Evolutionary conservation across 1,140 invertebrate species (phyloP), one percentile per base, ranked within the genome.

Genomic region (Panagrolaimus sp.): DNA sequence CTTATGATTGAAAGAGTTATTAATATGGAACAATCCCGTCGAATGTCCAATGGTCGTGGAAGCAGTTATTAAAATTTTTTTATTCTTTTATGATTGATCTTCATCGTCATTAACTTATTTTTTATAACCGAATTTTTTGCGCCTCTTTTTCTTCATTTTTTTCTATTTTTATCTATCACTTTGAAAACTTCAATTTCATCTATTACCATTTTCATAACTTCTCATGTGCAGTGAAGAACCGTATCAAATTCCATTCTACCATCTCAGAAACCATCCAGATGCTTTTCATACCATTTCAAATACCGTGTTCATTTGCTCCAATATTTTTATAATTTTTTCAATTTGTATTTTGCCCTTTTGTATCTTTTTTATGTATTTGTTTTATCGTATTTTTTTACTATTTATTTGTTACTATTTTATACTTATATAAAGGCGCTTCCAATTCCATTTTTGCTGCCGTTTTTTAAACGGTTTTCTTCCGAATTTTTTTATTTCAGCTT

Each of bases 1-100:
- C 38, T 69, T 15, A 70, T 78, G 71, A 78, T 78, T 38, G 78
- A 78, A 64, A 73, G 69, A 47, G 77, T 78, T 24, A 80, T 78
- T 28, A 78, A 78, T 65, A 63, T 76, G 17, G 77, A 78, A 64
- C 77, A 78, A 66, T 47, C 71, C 17, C 77, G 77, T 58, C 74
- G 77, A 48, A 65, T 17, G 12, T 26, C 9, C 43, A 38, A 48
- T 62, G 43, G 48, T 43, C 26, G 43, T 17, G 15, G 67, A 68
- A 46, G 67, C 26, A 43, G 58, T 58, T 48, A 48, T 46, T 68
- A 58, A 21, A 32, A 65, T 21, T 58, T 17, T 17, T 24, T 65
- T 15, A 17, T 24, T n/a, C 38, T 12, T 38, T 17, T 55, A 28
- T 68, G 10, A 14, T 63, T 68, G 48, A 38, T 68, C 24, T 63